Conservation (phyloP, 2,888 invertebrate genomes). For the Reticulitermes lucifugus region DNA sequence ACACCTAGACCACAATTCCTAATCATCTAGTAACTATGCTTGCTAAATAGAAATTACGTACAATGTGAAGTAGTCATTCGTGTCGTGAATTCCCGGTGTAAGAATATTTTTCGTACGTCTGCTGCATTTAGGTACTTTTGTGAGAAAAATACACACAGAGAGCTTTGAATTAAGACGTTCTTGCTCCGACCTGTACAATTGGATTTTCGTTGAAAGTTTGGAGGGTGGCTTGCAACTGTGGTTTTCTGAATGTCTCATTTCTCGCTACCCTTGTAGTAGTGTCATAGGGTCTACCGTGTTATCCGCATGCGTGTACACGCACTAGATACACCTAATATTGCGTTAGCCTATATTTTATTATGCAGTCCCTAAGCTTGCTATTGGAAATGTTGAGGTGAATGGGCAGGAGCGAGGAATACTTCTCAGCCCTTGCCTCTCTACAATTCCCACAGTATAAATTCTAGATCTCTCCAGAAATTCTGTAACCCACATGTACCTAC, state of each 20-base stretch:
- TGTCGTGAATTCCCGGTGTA: too few species aligned
- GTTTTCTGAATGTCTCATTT: conserved; percentile 27
- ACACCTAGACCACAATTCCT: too few species aligned
- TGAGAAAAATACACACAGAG: too few species aligned
- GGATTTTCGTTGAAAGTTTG: conserved; percentile 1
- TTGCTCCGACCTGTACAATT: conserved; percentile 8
- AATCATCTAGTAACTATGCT: too few species aligned
- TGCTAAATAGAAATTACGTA: too few species aligned
- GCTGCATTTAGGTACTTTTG: too few species aligned
- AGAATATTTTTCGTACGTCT: too few species aligned
- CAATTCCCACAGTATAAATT: background rate
- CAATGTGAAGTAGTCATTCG: too few species aligned
- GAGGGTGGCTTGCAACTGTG: conserved; percentile 26
- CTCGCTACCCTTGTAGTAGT: background rate
- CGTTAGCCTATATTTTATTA: conserved; percentile 11
- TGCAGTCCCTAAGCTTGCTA: background rate
- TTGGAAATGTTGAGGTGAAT: conserved; percentile 7
- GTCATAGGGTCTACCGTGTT: background rate
- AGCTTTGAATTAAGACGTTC: background rate
- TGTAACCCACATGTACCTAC: background rate
- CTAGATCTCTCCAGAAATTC: background rate
- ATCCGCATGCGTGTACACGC: background rate
- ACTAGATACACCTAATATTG: conserved; percentile 3
- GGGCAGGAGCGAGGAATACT: background rate
- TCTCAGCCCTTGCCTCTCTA: background rate